A percentile compares a stretch with the other conserved stretches of the same genome.
Evolutionary conservation across 2,888 invertebrate genomes (phyloP).

Genomic region (Ryuthela nishihirai): DNA sequence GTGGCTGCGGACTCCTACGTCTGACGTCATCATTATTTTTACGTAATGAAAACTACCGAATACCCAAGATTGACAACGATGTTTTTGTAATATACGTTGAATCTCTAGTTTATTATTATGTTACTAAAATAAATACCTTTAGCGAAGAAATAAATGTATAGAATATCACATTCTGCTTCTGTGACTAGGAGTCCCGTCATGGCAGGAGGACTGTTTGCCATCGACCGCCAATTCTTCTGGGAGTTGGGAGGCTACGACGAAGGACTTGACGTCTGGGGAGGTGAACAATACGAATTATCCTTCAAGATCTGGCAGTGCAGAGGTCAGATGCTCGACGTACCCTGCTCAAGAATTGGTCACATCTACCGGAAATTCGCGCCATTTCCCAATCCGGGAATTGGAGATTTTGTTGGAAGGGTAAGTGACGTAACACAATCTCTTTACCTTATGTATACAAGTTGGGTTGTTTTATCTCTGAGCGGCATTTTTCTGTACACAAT

Average conservation of each 20-base stretch:
- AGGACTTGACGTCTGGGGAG: conserved; percentile 94
- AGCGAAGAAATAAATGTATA: no score
- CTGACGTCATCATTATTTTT: no score
- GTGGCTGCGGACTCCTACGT: no score
- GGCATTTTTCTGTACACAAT: no score
- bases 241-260: conserved; percentile 91
- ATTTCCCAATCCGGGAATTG: conserved; percentile 84
- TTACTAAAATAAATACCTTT: conserved; percentile 87
- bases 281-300: conserved; percentile 94
- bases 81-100: no score
- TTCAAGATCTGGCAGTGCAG: conserved; percentile 98
- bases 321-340: conserved; percentile 85
- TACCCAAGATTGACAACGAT: no score
- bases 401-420: conserved; percentile 78
- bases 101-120: conserved; percentile 84
- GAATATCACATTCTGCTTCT: background rate
- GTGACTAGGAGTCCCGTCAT: conserved; percentile 79
- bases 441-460: background rate
- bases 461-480: no score
- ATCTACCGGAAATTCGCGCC: conserved; percentile 81
- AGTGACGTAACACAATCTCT: conserved; percentile 21
- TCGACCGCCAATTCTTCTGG: conserved; percentile 88
- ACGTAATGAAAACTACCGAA: no score
- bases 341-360: conserved; percentile 89
- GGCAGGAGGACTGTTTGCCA: conserved; percentile 98